These are phyloP conservation scores for Brachyopa scutellaris DNA, from an alignment of 2,888 invertebrate genomes.

Conservation along the genomic window DNA sequence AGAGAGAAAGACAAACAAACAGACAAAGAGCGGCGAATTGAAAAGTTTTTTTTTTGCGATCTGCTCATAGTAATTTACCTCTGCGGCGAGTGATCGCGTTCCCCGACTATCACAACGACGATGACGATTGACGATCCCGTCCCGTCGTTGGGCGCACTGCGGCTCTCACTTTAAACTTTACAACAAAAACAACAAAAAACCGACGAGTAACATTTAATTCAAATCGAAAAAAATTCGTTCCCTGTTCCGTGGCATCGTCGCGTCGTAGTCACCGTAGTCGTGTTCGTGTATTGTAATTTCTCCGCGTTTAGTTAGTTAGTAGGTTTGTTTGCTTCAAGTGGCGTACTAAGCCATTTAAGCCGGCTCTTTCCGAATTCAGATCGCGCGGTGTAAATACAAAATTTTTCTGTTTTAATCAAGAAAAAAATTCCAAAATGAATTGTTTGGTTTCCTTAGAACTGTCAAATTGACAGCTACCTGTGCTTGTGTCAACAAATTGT, in stretches of 20 bases:
- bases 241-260: conserved; percentile 37
- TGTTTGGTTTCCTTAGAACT: conserved; percentile 6
- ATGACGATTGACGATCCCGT: conserved; percentile 8
- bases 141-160: conserved; percentile 40
- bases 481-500: no score
- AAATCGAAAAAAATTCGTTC: conserved; percentile 53
- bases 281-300: conserved; percentile 64
- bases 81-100: conserved; percentile 36
- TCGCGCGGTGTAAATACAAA: conserved; percentile 30
- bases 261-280: conserved; percentile 3
- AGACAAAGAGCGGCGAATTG: conserved; percentile 26
- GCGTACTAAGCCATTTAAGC: conserved; percentile 59
- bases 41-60: conserved; percentile 31
- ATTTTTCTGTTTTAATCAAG: not conserved
- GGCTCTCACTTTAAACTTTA: conserved; percentile 57
- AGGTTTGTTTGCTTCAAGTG: conserved; percentile 42
- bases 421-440: conserved; percentile 51
- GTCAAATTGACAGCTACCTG: not conserved
- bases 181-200: conserved; percentile 14
- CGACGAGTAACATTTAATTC: conserved; percentile 38
- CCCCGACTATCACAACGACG: conserved; percentile 12
- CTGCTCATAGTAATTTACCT: conserved; percentile 26
- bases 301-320: conserved; percentile 64
- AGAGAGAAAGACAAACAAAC: conserved; percentile 28
- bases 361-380: conserved; percentile 63